Evolutionary conservation across 2,113 vertebrate species (phyloP), one percentile per base, ranked within the genome.

Genomic region (Aspidoscelis tigris): DNA sequence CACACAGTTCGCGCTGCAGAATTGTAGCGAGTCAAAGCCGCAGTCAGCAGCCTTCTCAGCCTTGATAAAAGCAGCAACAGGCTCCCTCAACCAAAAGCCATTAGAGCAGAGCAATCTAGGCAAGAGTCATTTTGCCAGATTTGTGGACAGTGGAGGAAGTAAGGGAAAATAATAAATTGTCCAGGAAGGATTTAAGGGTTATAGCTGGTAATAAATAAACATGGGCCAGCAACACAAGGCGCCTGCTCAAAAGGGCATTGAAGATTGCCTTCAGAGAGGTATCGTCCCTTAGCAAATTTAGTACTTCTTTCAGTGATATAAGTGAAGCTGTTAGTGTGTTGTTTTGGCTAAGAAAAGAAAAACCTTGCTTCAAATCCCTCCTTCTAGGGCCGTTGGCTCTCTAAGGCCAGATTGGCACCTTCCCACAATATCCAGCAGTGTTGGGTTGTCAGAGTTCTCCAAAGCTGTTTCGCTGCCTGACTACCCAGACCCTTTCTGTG

Each of bases 181-280:
- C 61, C 81, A 83, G 64, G 43, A 64, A 73, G 39, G 41, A 73
- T 81, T 44, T 39, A 33, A n/a, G 64, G 12, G 33, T 70, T 77
- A 70, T 8, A 22, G 44, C 53, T 50, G 44, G 9, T 76, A 12
- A 53, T 22, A 68, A 69, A 76, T 26, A 47, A 41, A 44, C 26
- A 75, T 68, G 61, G 53, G 26, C 39, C 43, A 66, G 10, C 72
- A 76, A 8, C 43, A 82, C 65, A 47, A 68, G 21, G n/a, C 77
- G 22, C 16, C 55, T 33, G 21, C n/a, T 11, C 64, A 76, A 83
- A 83, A 53, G 24, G 47, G 21, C 58, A 16, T n/a, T 75, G 58
- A 65, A 3, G 1, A 3, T 69, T 58, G 24, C 33, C 47, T 12
- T n/a, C 53, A 12, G 41, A 21, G 11, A 76, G 50, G 26, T n/a